phyloP scores from a whole-genome alignment of 2,888 invertebrate species.

The Heteropelma amictum region DNA sequence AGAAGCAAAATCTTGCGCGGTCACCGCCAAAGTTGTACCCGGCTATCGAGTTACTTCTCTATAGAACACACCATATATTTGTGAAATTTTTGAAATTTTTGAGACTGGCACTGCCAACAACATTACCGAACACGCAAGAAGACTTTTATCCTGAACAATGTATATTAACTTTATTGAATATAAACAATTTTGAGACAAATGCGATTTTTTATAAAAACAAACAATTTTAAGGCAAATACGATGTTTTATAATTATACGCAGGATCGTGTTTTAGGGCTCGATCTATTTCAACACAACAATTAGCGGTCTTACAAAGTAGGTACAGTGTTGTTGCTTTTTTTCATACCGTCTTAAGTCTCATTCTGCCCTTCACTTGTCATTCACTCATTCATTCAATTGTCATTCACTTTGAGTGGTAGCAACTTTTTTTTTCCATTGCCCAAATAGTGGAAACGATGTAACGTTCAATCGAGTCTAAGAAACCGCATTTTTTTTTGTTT shows the following conservation, averaged over 20 bases:
- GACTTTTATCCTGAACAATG: conserved; percentile 34
- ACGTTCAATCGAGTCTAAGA: conserved; percentile 33
- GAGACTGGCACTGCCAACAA: conserved; percentile 37
- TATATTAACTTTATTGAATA: conserved; percentile 47
- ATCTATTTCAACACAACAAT: conserved; percentile 68
- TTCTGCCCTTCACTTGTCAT: too few species aligned
- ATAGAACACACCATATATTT: conserved; percentile 44
- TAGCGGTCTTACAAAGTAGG: conserved; percentile 71
- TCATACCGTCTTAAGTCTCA: too few species aligned
- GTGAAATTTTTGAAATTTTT: conserved; percentile 28
- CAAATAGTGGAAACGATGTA: conserved; percentile 21
- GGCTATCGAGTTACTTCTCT: conserved; percentile 67
- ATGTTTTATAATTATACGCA: too few species aligned
- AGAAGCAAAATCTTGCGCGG: conserved; percentile 68
- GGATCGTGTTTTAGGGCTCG: conserved; percentile 49
- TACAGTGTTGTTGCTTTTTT: conserved; percentile 64
- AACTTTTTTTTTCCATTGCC: conserved; percentile 3
- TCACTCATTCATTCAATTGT: conserved; percentile 34
- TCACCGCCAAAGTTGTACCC: conserved; percentile 56
- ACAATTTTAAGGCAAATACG: too few species aligned
- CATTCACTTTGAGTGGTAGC: conserved; percentile 39
- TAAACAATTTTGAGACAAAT: too few species aligned
- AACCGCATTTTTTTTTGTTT: conserved; percentile 14
- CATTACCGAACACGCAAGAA: too few species aligned
- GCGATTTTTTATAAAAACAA: too few species aligned